phyloP scores from a whole-genome alignment of 2,888 invertebrate species.

The Allygus modestus region DNA sequence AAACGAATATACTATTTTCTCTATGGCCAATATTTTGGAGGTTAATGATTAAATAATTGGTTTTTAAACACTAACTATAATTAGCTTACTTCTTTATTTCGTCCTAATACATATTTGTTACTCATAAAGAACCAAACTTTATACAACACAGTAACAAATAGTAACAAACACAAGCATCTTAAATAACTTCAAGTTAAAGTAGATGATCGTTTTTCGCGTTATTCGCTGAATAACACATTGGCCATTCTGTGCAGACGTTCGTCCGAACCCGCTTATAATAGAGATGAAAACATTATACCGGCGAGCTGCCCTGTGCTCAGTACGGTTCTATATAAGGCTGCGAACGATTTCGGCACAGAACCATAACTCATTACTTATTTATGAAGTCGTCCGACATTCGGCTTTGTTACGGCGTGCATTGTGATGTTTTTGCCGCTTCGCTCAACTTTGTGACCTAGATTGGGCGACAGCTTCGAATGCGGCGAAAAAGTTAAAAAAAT shows the following conservation, averaged over 20 bases:
- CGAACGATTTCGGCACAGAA: not conserved
- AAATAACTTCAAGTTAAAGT: too few relatives aligned
- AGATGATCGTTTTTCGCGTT: not conserved
- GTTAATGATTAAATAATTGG: too few relatives aligned
- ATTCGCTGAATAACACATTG: not conserved
- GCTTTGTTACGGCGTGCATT: conserved; percentile 34
- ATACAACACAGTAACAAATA: too few relatives aligned
- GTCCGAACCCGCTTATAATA: not conserved
- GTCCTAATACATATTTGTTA: too few relatives aligned
- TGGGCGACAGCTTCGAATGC: not conserved
- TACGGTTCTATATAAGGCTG: conserved; percentile 10
- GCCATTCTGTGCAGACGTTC: not conserved
- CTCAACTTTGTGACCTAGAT: conserved; percentile 23
- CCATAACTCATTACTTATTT: conserved; percentile 54
- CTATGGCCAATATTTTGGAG: too few relatives aligned
- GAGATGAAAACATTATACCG: conserved; percentile 40
- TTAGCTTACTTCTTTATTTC: too few relatives aligned
- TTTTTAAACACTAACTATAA: too few relatives aligned
- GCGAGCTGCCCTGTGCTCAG: not conserved
- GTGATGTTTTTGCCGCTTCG: conserved; percentile 24
- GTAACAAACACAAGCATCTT: too few relatives aligned
- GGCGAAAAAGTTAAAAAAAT: not conserved
- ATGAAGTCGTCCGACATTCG: conserved; percentile 7
- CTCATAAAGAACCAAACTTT: too few relatives aligned
- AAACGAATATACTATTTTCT: too few relatives aligned